Conservation (phyloP, 2,113 vertebrate species). For the Apodemus speciosus region DNA sequence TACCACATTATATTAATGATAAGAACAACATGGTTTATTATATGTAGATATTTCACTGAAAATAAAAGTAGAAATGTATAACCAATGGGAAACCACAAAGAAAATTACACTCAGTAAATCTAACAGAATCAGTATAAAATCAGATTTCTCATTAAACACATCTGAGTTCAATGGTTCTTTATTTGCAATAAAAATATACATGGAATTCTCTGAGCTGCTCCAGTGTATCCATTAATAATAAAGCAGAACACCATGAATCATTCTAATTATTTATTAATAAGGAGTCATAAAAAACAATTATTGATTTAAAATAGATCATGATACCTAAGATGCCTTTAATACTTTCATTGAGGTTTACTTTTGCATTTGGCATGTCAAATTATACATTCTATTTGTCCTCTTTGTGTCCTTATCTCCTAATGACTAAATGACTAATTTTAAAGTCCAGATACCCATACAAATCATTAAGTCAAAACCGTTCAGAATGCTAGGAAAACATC, state of each 20-base stretch:
- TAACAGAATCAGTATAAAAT: not conserved
- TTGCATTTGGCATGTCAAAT: not conserved
- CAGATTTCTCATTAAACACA: not conserved
- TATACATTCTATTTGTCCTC: not conserved
- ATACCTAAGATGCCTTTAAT: too few species aligned
- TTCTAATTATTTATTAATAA: not conserved
- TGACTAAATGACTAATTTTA: not conserved
- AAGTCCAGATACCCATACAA: not conserved
- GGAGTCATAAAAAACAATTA: not conserved
- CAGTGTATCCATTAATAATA: not conserved
- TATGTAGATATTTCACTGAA: too few species aligned
- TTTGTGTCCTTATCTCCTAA: not conserved
- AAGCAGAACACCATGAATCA: not conserved
- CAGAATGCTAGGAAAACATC: not conserved
- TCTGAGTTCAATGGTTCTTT: not conserved
- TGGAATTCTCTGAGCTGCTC: not conserved
- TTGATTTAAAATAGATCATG: not conserved
- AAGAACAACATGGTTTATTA: not conserved
- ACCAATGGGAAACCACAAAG: not conserved
- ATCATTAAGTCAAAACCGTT: not conserved
- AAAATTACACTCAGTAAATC: not conserved
- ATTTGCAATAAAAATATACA: not conserved
- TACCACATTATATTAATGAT: not conserved
- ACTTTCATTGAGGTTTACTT: not conserved
- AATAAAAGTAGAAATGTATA: not conserved